Percentiles rank a stretch among this genome's conserved stretches.
Conservation (phyloP, 2,797 vertebrate genomes). For the Clamator glandarius region DNA sequence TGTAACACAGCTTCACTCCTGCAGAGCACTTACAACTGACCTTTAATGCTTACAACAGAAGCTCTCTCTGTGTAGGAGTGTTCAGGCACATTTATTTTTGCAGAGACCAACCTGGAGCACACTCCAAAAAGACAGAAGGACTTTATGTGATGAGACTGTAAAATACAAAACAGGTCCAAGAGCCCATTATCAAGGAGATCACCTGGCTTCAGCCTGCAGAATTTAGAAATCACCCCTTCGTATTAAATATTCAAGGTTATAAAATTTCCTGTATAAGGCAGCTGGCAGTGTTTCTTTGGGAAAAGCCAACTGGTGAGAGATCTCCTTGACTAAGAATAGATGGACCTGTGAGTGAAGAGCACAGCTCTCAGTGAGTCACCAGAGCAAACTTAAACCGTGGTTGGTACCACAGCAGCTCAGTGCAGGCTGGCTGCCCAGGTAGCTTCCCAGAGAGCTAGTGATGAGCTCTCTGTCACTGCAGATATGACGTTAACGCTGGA, state of each 20-base stretch:
- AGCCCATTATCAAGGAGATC: background rate
- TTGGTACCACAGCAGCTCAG: background rate
- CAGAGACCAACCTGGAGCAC: background rate
- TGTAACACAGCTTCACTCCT: background rate
- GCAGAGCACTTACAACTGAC: background rate
- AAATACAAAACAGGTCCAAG: background rate
- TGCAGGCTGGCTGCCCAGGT: background rate
- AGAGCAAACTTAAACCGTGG: background rate
- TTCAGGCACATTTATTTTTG: background rate
- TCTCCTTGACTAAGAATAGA: background rate
- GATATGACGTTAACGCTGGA: background rate
- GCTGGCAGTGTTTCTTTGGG: background rate
- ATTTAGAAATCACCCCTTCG: background rate
- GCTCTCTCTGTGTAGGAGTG: background rate
- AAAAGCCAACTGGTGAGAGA: background rate
- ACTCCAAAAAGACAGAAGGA: background rate
- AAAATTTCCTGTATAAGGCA: background rate
- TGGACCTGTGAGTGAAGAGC: background rate
- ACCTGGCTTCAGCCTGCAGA: background rate
- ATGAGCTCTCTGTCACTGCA: background rate
- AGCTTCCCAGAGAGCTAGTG: background rate
- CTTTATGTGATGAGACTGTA: background rate
- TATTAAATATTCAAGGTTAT: background rate
- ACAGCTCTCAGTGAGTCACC: background rate
- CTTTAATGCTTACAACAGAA: background rate